Base-by-base conservation (phyloP, 2,888 invertebrate genomes). In the Dascillus cervinus region DNA sequence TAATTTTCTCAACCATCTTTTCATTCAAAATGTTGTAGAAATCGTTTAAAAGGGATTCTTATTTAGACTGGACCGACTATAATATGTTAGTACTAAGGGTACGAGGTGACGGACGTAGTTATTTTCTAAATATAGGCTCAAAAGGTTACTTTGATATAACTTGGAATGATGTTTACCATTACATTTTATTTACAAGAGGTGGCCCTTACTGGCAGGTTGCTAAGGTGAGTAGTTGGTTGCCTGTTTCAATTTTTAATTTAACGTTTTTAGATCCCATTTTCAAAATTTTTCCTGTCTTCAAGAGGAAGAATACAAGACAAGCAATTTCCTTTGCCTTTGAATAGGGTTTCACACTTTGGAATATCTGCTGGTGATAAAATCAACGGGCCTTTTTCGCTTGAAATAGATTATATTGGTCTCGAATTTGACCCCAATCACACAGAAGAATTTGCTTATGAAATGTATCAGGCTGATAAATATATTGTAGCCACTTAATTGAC, bases 171-270 rank as follows among this genome's bases (percentile, higher is more conserved):
- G 72, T 84, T 9, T 91, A 82, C 60, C 79, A 82, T 52, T 96
- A 82, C 63, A 77, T 83, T 0, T 65, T 98, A 3, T 90, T 79
- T 58, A 98, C 98, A 0, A 77, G 95, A 64, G 98, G 98, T 20
- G 96, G 97, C 0, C 98, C 98, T 0, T 96, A 98, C 60, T 98
- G 98, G 98, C 97, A 98, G 69, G 67, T 78, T 39, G 77, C 83
- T 13, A 88, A 81, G 73, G 88, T 88, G 65, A 55, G 41, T 43
- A 28, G 4, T 12, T 24, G n/a, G n/a, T n/a, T n/a, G n/a, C 9
- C 22, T 11, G 22, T n/a, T 22, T 22, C 6, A 1, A 6, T n/a
- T 3, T 21, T 6, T 15, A 11, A 10, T n/a, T 11, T 20, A 17
- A 30, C 21, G 17, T 38, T 75, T 79, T 22, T 69, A 84, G 86